Evolutionary conservation across 1,140 invertebrate genomes (phyloP).

Genomic region (Aphaenogaster floridana): DNA sequence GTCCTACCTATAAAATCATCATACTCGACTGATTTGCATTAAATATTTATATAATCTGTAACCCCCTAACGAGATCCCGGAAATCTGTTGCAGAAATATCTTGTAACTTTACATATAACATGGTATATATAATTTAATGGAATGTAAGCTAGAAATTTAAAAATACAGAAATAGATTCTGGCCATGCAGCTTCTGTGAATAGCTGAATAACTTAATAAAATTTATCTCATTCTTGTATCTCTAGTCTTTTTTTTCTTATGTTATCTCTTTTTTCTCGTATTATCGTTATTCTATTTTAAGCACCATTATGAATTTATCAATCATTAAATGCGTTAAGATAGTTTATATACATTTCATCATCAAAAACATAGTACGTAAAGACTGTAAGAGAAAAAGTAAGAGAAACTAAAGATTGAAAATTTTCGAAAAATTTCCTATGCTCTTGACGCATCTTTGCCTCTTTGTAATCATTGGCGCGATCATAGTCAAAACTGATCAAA

Average conservation of each 20-base stretch:
- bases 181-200: neutral
- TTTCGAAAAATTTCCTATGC: neutral
- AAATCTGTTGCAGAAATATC: neutral
- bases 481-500: neutral
- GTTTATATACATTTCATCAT: neutral
- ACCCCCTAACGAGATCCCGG: neutral
- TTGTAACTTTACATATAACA: neutral
- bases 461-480: neutral
- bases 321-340: neutral
- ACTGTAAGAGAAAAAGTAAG: neutral
- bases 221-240: neutral
- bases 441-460: neutral
- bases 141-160: neutral
- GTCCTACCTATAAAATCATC: neutral
- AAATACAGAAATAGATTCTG: neutral
- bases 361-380: neutral
- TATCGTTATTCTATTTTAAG: neutral
- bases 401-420: neutral
- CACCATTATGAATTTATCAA: neutral
- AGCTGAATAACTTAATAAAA: neutral
- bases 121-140: neutral
- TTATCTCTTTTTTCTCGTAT: neutral
- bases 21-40: neutral
- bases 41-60: neutral
- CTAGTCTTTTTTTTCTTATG: neutral